Conservation (phyloP, 2,113 vertebrate genomes). For the Toxotes jaculatrix region DNA sequence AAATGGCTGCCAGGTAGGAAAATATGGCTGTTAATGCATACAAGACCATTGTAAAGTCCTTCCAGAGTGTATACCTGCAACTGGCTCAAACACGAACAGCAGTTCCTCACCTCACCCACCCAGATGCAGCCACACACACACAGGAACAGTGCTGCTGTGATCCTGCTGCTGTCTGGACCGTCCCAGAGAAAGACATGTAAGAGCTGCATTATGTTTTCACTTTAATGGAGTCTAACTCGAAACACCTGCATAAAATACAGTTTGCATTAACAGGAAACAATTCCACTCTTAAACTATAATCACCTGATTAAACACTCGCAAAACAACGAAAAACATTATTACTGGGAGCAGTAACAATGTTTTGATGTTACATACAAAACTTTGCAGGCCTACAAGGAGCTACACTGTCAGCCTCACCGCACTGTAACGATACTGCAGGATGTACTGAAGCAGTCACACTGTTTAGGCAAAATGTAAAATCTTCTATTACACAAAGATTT, state of each 20-base stretch:
- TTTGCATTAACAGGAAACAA: background rate
- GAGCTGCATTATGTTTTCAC: background rate
- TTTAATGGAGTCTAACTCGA: too few relatives aligned
- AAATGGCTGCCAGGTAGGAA: background rate
- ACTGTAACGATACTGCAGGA: background rate
- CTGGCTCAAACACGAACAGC: constrained; percentile 9
- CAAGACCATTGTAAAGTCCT: background rate
- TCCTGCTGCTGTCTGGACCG: constrained; percentile 40
- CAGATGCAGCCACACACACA: constrained; percentile 19
- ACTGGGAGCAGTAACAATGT: background rate
- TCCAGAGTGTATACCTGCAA: background rate
- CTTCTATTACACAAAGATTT: background rate
- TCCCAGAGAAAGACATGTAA: constrained; percentile 44
- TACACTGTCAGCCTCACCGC: background rate
- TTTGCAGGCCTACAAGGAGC: background rate
- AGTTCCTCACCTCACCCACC: constrained; percentile 21
- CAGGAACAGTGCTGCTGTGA: constrained; percentile 35
- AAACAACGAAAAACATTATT: background rate
- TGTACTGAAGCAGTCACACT: background rate
- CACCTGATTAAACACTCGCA: background rate
- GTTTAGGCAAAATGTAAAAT: background rate
- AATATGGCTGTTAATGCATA: background rate
- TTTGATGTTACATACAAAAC: background rate
- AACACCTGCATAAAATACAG: too few relatives aligned
- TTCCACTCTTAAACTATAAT: background rate